These are phyloP conservation scores for Pristionchus arcanus DNA, from an alignment of 2,888 invertebrate species.

Conservation along the genomic window DNA sequence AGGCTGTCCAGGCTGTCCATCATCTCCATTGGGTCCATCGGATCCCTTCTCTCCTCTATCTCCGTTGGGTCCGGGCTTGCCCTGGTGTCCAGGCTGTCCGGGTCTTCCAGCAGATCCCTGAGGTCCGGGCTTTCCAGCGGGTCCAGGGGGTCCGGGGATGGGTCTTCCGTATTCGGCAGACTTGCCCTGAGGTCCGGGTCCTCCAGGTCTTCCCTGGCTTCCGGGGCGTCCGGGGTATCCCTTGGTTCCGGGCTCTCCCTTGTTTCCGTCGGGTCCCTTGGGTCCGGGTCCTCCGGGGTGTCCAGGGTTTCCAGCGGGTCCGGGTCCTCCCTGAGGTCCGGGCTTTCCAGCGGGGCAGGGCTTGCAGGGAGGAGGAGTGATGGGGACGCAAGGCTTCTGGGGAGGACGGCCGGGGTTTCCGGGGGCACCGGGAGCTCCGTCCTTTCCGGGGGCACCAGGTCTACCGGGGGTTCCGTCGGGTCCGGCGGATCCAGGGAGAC, in stretches of 20 bases:
- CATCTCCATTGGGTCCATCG: conserved; percentile 38
- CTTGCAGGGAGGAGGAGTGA: conserved; percentile 79
- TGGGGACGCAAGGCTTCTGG: conserved; percentile 75
- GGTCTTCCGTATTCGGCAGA: conserved; percentile 53
- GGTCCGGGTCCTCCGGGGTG: conserved; percentile 62
- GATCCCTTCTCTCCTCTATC: conserved; percentile 49
- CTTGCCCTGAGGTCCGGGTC: conserved; percentile 60
- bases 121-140: conserved; percentile 55
- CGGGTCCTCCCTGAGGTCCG: conserved; percentile 68
- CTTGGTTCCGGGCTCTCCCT: conserved; percentile 54
- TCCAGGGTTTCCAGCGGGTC: conserved; percentile 65
- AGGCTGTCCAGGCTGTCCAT: conserved; percentile 54
- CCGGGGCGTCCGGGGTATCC: conserved; percentile 60
- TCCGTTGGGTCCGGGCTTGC: conserved; percentile 51
- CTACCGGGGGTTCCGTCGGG: conserved; percentile 75
- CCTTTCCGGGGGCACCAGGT: conserved; percentile 76
- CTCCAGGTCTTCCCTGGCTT: conserved; percentile 64
- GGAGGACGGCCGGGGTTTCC: conserved; percentile 78
- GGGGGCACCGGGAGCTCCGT: conserved; percentile 77
- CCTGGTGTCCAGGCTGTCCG: conserved; percentile 51
- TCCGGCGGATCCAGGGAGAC: conserved; percentile 74
- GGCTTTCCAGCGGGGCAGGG: conserved; percentile 72
- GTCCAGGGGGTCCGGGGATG: conserved; percentile 56
- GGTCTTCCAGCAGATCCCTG: conserved; percentile 53
- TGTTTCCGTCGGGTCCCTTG: conserved; percentile 59